phyloP scores from a whole-genome alignment of 2,888 invertebrate species.

The Melipona beecheii region DNA sequence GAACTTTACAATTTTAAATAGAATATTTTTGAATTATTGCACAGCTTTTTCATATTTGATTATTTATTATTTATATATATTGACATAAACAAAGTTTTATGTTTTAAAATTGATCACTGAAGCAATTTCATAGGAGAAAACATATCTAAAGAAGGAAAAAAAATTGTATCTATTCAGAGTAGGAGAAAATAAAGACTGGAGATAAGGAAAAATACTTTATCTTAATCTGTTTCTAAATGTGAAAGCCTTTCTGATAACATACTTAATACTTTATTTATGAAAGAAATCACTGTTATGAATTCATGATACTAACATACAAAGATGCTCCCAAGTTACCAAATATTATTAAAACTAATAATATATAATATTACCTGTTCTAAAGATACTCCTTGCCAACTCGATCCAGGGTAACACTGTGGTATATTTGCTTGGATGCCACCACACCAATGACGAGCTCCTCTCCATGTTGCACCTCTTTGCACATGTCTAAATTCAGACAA shows the following conservation, averaged over 20 bases:
- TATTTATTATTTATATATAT: constrained; percentile 1
- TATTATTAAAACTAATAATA: neutral
- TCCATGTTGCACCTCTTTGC: constrained; percentile 98
- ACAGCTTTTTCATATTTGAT: neutral
- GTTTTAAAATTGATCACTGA: constrained; percentile 4
- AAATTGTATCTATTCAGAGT: constrained; percentile 28
- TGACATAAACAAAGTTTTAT: neutral
- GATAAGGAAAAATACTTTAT: constrained; percentile 57
- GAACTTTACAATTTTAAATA: constrained; percentile 5
- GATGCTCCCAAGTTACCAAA: constrained; percentile 21
- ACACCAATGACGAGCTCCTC: constrained; percentile 88
- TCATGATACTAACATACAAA: constrained; percentile 23
- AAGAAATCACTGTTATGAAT: constrained; percentile 37
- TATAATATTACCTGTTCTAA: constrained; percentile 85
- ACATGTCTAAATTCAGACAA: constrained; percentile 99
- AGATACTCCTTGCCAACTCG: constrained; percentile 95
- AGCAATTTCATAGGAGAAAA: constrained; percentile 12
- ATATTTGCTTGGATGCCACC: constrained; percentile 91
- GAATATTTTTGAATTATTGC: neutral
- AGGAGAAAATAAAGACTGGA: constrained; percentile 21
- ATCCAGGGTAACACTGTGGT: constrained; percentile 91
- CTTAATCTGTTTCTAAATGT: constrained; percentile 58
- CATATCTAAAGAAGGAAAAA: constrained; percentile 14
- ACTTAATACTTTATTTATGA: constrained; percentile 38
- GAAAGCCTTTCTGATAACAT: constrained; percentile 44